Evolutionary conservation across 2,888 invertebrate species (phyloP).

Genomic region (Drosophila meridiana): DNA sequence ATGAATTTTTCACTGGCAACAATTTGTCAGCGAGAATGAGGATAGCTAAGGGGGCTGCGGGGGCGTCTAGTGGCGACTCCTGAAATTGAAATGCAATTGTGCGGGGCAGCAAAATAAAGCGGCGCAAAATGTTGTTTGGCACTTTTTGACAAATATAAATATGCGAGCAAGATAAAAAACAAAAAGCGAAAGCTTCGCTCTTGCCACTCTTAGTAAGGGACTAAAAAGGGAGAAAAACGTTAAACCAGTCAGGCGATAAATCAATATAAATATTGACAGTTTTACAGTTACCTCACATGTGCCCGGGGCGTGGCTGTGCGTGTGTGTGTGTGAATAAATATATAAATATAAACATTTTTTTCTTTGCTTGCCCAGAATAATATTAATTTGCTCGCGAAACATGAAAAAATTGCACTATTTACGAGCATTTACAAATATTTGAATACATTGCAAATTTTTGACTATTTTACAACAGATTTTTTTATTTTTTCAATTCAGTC

Average conservation of each 20-base stretch:
- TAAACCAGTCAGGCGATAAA: constrained; percentile 49
- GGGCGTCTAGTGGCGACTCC: background rate
- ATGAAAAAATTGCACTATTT: constrained; percentile 29
- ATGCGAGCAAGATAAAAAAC: constrained; percentile 1
- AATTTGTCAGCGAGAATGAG: constrained; percentile 52
- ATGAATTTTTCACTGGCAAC: constrained; percentile 64
- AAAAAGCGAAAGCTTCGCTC: background rate
- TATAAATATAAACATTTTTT: constrained; percentile 14
- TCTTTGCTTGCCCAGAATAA: constrained; percentile 25
- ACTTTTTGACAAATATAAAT: constrained; percentile 40
- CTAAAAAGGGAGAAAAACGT: constrained; percentile 15
- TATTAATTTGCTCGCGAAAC: constrained; percentile 31
- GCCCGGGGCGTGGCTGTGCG: constrained; percentile 24
- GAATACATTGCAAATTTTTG: constrained; percentile 23
- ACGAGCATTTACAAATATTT: constrained; percentile 46
- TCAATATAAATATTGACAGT: constrained; percentile 75
- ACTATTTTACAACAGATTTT: background rate
- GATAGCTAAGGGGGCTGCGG: background rate
- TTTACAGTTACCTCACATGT: constrained; percentile 42
- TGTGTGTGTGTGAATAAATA: constrained; percentile 16
- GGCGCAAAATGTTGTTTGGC: constrained; percentile 37
- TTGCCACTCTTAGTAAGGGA: constrained; percentile 31
- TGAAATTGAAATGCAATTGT: constrained; percentile 37
- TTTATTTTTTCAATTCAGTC: background rate
- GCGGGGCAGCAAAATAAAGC: constrained; percentile 28